Base-by-base conservation (phyloP, 2,888 invertebrate species). In the Phytoseiulus persimilis region DNA sequence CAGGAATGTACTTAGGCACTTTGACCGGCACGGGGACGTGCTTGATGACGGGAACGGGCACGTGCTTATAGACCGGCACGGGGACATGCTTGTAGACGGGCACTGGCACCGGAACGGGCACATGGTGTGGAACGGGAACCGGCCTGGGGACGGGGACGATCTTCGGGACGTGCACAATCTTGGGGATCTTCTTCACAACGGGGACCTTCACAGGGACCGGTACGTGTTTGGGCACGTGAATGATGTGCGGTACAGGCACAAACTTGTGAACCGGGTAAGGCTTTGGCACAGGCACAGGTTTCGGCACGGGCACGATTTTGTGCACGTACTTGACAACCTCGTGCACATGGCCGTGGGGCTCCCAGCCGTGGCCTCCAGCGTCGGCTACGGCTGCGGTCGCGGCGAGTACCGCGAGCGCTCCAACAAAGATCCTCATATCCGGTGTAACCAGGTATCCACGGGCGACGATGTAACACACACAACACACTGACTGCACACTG, bases 361-460 rank as follows among this genome's bases (percentile, higher is more conserved):
- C 87, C 87, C 87, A 87, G 87, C 87, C 87, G 87, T 87, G 87
- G 87, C 87, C 87, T 32, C 87, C 87, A 87, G 87, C 87, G 87
- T 87, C 39, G 39, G 87, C 87, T 11, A 87, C 87, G 32, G 87
- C 87, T 65, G 65, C 65, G n/a, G 87, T 32, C 39, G 87, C 87
- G 87, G 39, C 87, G 33, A 87, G 39, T 11, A 87, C 39, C 87
- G 87, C 87, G 39, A 87, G 45, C 39, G 45, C 39, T 87, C 87
- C 87, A 45, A n/a, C 87, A 45, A 87, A 87, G 87, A 87, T 45
- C 87, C 87, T 87, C 87, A 87, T 87, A 32, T 87, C 87, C 87
- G 87, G 87, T 87, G 32, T 87, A 87, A 32, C 87, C 87, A 45
- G 32, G 87, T 87, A 87, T 87, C 87, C 87, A 87, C 87, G 87